Evolutionary conservation across 2,888 invertebrate species (phyloP).

Genomic region (Caenorhabditis japonica): DNA sequence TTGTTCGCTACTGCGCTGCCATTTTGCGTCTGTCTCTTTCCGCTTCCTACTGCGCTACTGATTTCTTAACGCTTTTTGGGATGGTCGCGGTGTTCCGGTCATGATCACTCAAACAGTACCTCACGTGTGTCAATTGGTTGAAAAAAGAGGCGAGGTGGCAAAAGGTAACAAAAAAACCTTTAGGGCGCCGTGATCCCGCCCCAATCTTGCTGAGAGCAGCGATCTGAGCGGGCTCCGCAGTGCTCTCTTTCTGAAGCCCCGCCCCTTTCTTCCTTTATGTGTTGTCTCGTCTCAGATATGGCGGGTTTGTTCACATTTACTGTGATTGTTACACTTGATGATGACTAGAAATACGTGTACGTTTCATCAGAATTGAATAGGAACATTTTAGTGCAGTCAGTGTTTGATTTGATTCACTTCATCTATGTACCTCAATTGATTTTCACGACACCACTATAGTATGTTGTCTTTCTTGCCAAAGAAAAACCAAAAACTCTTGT

Average conservation of each 20-base stretch:
- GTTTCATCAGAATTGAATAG: too few species aligned
- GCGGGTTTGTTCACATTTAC: slow-evolving; percentile 28
- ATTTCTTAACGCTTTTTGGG: background rate
- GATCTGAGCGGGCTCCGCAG: slow-evolving; percentile 42
- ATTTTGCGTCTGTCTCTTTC: slow-evolving; percentile 25
- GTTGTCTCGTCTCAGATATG: slow-evolving; percentile 29
- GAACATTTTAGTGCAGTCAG: too few species aligned
- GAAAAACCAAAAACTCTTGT: slow-evolving; percentile 17
- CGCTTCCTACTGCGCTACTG: slow-evolving; percentile 22
- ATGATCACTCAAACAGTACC: slow-evolving; percentile 45
- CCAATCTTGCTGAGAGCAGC: slow-evolving; percentile 46
- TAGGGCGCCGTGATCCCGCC: slow-evolving; percentile 20
- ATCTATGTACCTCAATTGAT: too few species aligned
- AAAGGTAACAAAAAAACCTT: slow-evolving; percentile 42
- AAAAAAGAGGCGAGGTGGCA: slow-evolving; percentile 30
- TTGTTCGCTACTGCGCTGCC: slow-evolving; percentile 7
- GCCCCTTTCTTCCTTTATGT: slow-evolving; percentile 36
- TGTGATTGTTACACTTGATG: slow-evolving; percentile 2
- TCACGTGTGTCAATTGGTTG: slow-evolving; percentile 15
- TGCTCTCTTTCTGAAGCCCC: slow-evolving; percentile 37
- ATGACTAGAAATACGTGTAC: too few species aligned
- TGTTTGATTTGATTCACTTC: too few species aligned
- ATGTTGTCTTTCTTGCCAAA: too few species aligned
- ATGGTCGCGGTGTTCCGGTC: slow-evolving; percentile 4
- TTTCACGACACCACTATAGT: slow-evolving; percentile 9